A percentile compares a stretch with the other conserved stretches of the same genome.
phyloP scores from a whole-genome alignment of 2,888 invertebrate species.

The Mycalesis mineus region DNA sequence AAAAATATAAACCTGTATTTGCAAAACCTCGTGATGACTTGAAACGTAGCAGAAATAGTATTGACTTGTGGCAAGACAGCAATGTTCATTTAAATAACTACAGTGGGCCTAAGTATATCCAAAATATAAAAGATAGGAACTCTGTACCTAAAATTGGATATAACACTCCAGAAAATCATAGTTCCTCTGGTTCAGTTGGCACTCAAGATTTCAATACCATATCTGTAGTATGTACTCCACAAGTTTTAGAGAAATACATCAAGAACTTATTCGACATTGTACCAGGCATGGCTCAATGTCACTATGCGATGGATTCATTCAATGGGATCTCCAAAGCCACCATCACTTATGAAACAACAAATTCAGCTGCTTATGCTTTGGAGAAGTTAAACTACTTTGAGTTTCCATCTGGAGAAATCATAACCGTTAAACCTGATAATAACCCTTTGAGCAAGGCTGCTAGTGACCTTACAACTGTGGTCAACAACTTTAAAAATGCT shows the following conservation, averaged over 20 bases:
- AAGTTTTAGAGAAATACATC: slow-evolving; percentile 85
- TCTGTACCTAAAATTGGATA: slow-evolving; percentile 28
- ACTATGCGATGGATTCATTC: slow-evolving; percentile 67
- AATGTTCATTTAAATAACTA: slow-evolving; percentile 23
- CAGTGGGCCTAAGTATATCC: slow-evolving; percentile 23
- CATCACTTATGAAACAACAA: slow-evolving; percentile 57
- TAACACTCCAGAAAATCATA: slow-evolving; percentile 35
- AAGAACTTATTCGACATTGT: slow-evolving; percentile 92
- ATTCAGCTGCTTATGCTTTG: slow-evolving; percentile 80
- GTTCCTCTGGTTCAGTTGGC: slow-evolving; percentile 32
- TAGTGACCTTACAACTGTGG: slow-evolving; percentile 54
- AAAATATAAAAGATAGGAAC: slow-evolving; percentile 35
- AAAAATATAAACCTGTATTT: slow-evolving; percentile 91
- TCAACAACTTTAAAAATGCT: slow-evolving; percentile 60
- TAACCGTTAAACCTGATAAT: slow-evolving; percentile 84
- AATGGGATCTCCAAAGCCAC: slow-evolving; percentile 64
- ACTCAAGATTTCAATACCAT: slow-evolving; percentile 80
- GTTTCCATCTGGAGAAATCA: slow-evolving; percentile 91
- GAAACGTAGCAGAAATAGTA: slow-evolving; percentile 54
- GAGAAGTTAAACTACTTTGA: slow-evolving; percentile 94
- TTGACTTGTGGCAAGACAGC: slow-evolving; percentile 34
- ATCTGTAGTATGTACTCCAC: slow-evolving; percentile 84
- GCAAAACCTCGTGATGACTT: slow-evolving; percentile 87
- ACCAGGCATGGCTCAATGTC: slow-evolving; percentile 77
- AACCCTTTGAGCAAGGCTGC: slow-evolving; percentile 61